Evolutionary conservation across 1,140 invertebrate genomes (phyloP).

Genomic region (Drosophila pandora): DNA sequence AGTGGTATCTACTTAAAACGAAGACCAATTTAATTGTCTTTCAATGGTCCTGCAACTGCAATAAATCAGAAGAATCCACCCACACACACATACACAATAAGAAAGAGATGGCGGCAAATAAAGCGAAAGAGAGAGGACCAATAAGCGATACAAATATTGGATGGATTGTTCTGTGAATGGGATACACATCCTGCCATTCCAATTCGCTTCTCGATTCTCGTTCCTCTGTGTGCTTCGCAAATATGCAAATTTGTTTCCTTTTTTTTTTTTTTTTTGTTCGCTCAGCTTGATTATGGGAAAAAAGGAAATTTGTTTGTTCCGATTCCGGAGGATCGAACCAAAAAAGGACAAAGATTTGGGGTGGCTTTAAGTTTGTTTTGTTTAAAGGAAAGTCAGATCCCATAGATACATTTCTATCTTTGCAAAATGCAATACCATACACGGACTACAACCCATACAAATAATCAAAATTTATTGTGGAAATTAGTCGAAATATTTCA

Average conservation of each 20-base stretch:
- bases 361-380: constrained; percentile 22
- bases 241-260: constrained; percentile 63
- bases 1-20: constrained; percentile 19
- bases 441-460: constrained; percentile 22
- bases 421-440: not conserved
- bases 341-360: not conserved
- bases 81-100: not conserved
- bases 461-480: constrained; percentile 79
- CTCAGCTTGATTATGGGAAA: constrained; percentile 48
- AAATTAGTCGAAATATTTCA: constrained; percentile 79
- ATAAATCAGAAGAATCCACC: constrained; percentile 57
- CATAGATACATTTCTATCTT: not conserved
- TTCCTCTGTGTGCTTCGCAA: constrained; percentile 24
- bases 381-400: not conserved
- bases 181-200: constrained; percentile 24
- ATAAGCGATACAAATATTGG: constrained; percentile 31
- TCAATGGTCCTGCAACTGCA: constrained; percentile 42
- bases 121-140: not conserved
- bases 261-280: constrained; percentile 19
- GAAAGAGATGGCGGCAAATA: not conserved
- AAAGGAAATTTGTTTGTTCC: constrained; percentile 38
- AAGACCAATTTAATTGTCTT: constrained; percentile 67
- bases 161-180: constrained; percentile 33
- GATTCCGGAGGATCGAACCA: constrained; percentile 6
- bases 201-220: constrained; percentile 2